phyloP scores from a whole-genome alignment of 64 coral and sea anemone genomes.

The Stylophora pistillata region DNA sequence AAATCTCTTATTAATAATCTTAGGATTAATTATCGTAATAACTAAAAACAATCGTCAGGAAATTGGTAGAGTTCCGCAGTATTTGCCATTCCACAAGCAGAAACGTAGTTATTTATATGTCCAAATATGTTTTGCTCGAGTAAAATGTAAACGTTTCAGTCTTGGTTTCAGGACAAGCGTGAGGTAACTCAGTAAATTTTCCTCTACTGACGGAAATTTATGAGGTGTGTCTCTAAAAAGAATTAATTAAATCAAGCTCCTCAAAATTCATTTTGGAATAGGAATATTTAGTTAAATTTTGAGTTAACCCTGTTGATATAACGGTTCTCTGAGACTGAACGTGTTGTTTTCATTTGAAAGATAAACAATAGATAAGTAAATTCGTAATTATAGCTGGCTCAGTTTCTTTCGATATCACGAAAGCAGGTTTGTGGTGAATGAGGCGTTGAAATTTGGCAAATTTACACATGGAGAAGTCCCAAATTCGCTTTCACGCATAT shows the following conservation, averaged over 20 bases:
- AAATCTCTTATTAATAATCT: neutral
- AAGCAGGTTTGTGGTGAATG: neutral
- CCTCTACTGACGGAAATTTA: no score
- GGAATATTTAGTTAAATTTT: neutral
- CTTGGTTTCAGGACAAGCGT: no score
- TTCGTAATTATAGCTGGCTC: neutral
- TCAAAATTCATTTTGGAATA: neutral
- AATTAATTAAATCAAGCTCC: neutral
- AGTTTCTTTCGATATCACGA: neutral
- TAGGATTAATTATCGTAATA: neutral
- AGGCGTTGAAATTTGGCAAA: slow-evolving; percentile 1
- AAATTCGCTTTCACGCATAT: neutral
- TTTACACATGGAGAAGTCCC: neutral
- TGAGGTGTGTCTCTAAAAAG: neutral
- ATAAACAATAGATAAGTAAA: slow-evolving; percentile 9
- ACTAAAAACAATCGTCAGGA: neutral
- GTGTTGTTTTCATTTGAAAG: neutral
- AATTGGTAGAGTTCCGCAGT: no score
- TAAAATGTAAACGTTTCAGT: no score
- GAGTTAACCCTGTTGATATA: neutral
- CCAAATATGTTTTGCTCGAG: no score
- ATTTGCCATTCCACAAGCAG: no score
- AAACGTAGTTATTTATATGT: no score
- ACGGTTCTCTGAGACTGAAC: neutral
- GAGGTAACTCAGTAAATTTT: no score